These are phyloP conservation scores for Notarius quadriscutis DNA, from an alignment of 2,113 vertebrate genomes.

Conservation along the genomic window DNA sequence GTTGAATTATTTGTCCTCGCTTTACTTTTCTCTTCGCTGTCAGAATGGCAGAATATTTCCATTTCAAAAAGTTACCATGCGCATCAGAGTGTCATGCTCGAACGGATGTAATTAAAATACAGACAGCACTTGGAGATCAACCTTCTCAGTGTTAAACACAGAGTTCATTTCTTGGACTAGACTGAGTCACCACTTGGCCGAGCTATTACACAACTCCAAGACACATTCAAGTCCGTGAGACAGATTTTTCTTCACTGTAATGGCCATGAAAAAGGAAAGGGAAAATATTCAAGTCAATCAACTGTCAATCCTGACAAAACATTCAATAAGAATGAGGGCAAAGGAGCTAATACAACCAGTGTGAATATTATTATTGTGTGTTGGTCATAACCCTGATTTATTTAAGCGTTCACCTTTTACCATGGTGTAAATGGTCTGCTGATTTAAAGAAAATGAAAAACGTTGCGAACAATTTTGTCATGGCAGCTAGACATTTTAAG, in stretches of 20 bases:
- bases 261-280: not conserved
- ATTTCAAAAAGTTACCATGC: constrained; percentile 6
- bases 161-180: not conserved
- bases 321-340: not conserved
- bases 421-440: not conserved
- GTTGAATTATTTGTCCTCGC: not conserved
- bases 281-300: not conserved
- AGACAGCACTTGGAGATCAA: not conserved
- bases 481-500: not conserved
- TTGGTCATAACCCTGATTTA: not conserved
- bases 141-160: not conserved
- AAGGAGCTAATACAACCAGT: not conserved
- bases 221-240: not conserved
- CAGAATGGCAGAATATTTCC: not conserved
- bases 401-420: not conserved
- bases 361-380: not conserved
- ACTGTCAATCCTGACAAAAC: not conserved
- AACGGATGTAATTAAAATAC: constrained; percentile 5
- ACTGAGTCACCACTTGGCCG: constrained; percentile 1
- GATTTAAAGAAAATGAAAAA: not conserved
- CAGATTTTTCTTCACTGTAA: not conserved
- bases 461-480: not conserved
- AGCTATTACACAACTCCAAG: not conserved
- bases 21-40: constrained; percentile 12
- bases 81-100: not conserved